A percentile compares a stretch with the other conserved stretches of the same genome.
These are phyloP conservation scores for Chaetura pelagica DNA, from an alignment of 2,113 vertebrate genomes.

Conservation along the genomic window DNA sequence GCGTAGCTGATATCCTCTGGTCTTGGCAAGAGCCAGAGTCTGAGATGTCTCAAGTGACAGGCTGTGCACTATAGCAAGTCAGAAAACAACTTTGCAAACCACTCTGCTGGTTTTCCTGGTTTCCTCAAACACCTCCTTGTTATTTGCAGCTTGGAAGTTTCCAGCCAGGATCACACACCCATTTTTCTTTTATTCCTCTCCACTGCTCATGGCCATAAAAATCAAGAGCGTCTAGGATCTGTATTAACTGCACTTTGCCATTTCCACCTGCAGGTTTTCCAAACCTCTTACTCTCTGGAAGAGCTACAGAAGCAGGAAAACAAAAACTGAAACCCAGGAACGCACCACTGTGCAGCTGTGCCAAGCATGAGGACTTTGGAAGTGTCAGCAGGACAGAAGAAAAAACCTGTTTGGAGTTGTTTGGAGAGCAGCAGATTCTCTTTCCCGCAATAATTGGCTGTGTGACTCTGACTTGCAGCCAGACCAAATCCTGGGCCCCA, in stretches of 20 bases:
- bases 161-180: conserved; percentile 18
- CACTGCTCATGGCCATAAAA: conserved; percentile 22
- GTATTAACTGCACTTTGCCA: conserved; percentile 42
- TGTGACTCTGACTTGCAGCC: neutral
- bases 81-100: neutral
- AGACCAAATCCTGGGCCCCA: neutral
- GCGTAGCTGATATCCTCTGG: neutral
- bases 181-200: neutral
- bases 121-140: conserved; percentile 26
- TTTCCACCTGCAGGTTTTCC: conserved; percentile 51
- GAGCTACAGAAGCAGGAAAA: conserved; percentile 65
- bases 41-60: neutral
- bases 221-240: neutral
- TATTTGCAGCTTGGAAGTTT: neutral
- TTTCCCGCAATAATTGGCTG: neutral
- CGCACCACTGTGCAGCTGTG: neutral
- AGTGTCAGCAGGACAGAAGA: conserved; percentile 43
- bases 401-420: conserved; percentile 40
- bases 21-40: neutral
- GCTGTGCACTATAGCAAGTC: neutral
- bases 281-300: conserved; percentile 67
- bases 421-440: conserved; percentile 41
- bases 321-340: conserved; percentile 70
- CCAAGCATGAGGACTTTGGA: conserved; percentile 6
- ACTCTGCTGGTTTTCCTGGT: neutral